These are phyloP conservation scores for Callithrix jacchus DNA, from an alignment of 2,113 vertebrate genomes.

Conservation along the genomic window DNA sequence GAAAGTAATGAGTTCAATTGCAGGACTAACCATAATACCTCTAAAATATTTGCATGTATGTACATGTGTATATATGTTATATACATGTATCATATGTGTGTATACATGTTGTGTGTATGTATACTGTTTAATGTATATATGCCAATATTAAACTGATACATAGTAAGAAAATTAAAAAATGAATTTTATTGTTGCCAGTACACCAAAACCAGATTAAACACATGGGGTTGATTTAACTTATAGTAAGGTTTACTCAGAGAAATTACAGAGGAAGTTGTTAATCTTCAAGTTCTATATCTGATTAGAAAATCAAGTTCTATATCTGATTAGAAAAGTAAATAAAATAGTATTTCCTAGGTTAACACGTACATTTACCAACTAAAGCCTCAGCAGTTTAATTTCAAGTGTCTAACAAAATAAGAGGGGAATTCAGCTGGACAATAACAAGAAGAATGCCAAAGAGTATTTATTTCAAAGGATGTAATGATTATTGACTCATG, in stretches of 20 bases:
- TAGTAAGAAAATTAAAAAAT: neutral
- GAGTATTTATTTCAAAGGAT: neutral
- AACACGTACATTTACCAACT: neutral
- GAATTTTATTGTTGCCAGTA: neutral
- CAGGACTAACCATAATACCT: neutral
- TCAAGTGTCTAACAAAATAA: neutral
- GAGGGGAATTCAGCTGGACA: neutral
- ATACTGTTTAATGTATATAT: neutral
- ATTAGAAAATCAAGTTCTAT: neutral
- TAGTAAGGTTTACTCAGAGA: neutral
- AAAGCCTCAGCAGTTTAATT: neutral
- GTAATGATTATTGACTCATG: neutral
- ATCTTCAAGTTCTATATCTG: neutral
- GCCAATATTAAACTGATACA: neutral
- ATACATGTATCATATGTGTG: neutral
- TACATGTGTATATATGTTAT: neutral
- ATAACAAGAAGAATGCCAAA: constrained; percentile 35
- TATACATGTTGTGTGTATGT: too few relatives aligned
- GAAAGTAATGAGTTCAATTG: neutral
- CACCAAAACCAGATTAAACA: constrained; percentile 17
- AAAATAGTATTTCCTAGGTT: neutral
- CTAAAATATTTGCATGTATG: neutral
- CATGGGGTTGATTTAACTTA: neutral
- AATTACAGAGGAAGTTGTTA: neutral
- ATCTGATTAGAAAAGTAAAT: neutral